A percentile compares a stretch with the other conserved stretches of the same genome.
Evolutionary conservation across 1,140 invertebrate species (phyloP).

Genomic region (Zophobas atratus): DNA sequence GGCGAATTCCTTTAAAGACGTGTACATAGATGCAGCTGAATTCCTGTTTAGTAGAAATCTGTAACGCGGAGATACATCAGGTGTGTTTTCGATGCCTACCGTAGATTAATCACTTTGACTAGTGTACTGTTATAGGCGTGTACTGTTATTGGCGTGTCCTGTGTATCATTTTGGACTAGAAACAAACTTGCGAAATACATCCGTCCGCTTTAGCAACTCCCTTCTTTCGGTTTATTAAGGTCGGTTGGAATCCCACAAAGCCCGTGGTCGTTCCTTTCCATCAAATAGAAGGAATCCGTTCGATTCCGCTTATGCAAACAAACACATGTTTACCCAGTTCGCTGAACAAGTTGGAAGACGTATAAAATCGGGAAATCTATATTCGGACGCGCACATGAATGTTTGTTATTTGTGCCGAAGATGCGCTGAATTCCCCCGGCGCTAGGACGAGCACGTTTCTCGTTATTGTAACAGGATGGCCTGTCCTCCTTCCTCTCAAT

Average conservation of each 20-base stretch:
- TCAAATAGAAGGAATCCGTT: constrained; percentile 57
- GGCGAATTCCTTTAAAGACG: too few relatives aligned
- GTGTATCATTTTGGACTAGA: too few relatives aligned
- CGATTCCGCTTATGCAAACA: constrained; percentile 62
- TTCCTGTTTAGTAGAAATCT: too few relatives aligned
- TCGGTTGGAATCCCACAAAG: not conserved
- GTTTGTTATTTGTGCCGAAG: constrained; percentile 62
- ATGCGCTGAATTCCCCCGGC: constrained; percentile 61
- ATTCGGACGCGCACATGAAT: constrained; percentile 58
- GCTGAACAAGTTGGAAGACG: constrained; percentile 57
- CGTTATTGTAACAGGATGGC: constrained; percentile 57
- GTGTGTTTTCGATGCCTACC: too few relatives aligned
- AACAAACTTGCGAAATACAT: too few relatives aligned
- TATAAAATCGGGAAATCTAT: constrained; percentile 61
- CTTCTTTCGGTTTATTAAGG: too few relatives aligned
- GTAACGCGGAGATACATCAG: too few relatives aligned
- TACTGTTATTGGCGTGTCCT: too few relatives aligned
- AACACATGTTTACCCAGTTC: constrained; percentile 62
- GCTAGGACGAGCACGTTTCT: constrained; percentile 59
- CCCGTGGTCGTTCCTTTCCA: not conserved
- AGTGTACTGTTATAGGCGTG: too few relatives aligned
- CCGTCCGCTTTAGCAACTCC: too few relatives aligned
- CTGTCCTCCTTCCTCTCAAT: constrained; percentile 41
- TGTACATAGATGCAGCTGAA: too few relatives aligned
- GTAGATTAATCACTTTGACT: too few relatives aligned